Base-by-base conservation (phyloP, 2,888 invertebrate genomes). In the Stenichneumon culpator region DNA sequence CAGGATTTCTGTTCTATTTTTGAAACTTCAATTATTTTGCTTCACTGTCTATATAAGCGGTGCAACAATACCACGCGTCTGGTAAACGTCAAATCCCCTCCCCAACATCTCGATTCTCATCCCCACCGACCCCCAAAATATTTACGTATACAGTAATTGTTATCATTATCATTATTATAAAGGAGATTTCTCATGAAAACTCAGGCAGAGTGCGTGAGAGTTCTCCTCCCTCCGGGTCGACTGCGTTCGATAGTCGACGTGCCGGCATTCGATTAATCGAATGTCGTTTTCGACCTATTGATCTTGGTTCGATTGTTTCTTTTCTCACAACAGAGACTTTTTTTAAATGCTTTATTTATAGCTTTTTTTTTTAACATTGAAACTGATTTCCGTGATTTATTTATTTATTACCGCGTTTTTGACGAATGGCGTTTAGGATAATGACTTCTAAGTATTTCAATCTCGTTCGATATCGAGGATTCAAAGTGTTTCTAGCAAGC, bases 81-180 rank as follows among this genome's bases (percentile, higher is more conserved):
- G 60, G 28, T 14, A 60, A 60, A 60, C 60, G 60, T 60, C 60
- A 60, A 60, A 60, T 60, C 60, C 60, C 60, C 60, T 60, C 60
- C 28, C 28, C 16, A 57, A 57, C 22, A 57, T 16, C 25, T 60
- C 28, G 22, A 11, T 57, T 57, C 19, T 60, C 5, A 16, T 28
- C 28, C 28, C 60, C 60, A 25, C 60, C 44, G 14, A 44, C 14
- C 44, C 5, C 5, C 60, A 60, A 19, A 25, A 14, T 32, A 25
- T 69, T 50, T 25, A 50, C 50, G 28, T 69, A 25, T 69, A 5
- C 25, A 28, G n/a, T 16, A 60, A 1, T 28, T n/a, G n/a, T 52
- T 50, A 28, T 69, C 4, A 69, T 52, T 7, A 69, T 52, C 25
- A 69, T 69, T 50, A 25, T 47, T n/a, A 11, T 25, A 2, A 52